Percentiles rank a stretch among this genome's conserved stretches.
Evolutionary conservation across 2,888 invertebrate genomes (phyloP).

Genomic region (Acleris laterana): DNA sequence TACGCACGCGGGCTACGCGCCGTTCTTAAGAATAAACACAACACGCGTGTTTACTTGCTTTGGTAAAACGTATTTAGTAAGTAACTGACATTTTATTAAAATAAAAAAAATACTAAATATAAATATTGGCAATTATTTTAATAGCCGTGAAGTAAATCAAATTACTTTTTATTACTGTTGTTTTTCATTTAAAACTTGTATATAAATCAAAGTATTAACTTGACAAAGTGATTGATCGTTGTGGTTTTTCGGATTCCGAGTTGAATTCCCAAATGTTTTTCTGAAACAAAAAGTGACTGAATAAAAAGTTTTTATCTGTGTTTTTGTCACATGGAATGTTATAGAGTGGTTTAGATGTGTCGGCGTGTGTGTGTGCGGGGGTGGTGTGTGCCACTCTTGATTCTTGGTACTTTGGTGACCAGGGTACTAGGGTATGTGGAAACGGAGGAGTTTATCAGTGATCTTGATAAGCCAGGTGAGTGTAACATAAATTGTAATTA

Average conservation of each 20-base stretch:
- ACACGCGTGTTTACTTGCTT: slow-evolving; percentile 52
- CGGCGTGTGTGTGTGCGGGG: slow-evolving; percentile 13
- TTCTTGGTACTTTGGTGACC: slow-evolving; percentile 55
- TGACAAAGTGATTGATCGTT: slow-evolving; percentile 37
- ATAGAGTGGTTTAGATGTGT: slow-evolving; percentile 37
- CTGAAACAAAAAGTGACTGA: not conserved
- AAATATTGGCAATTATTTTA: slow-evolving; percentile 45
- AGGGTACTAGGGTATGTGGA: slow-evolving; percentile 75
- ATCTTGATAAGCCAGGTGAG: slow-evolving; percentile 84
- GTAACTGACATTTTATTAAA: too few relatives aligned
- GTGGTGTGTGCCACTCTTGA: slow-evolving; percentile 48
- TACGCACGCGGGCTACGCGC: slow-evolving; percentile 60
- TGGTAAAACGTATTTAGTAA: slow-evolving; percentile 41
- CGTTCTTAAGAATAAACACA: slow-evolving; percentile 10
- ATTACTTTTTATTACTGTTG: slow-evolving; percentile 2
- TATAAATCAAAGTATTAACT: slow-evolving; percentile 36
- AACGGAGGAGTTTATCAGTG: slow-evolving; percentile 82
- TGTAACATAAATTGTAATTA: slow-evolving; percentile 22
- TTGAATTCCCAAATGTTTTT: slow-evolving; percentile 14
- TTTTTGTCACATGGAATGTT: slow-evolving; percentile 12
- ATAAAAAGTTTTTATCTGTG: not conserved
- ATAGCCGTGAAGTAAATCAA: slow-evolving; percentile 21
- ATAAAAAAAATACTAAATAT: too few relatives aligned
- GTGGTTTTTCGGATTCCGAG: slow-evolving; percentile 33
- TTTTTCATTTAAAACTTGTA: slow-evolving; percentile 14